Base-by-base conservation (phyloP, 2,888 invertebrate genomes). In the Mechanitis messenoides region DNA sequence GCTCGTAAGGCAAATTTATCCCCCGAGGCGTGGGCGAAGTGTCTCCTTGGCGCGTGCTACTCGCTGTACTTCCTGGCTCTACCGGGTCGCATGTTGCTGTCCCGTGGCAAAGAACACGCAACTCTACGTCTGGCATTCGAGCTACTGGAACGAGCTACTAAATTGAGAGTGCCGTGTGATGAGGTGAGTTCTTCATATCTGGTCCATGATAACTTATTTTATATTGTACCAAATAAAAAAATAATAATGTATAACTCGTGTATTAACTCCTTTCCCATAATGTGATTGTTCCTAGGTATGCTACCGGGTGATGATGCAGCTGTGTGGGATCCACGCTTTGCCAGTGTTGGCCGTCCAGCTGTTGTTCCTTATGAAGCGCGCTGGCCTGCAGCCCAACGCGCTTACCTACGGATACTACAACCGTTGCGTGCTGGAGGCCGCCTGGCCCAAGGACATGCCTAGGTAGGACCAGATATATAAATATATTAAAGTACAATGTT, bases 261-360 rank as follows among this genome's bases (percentile, higher is more conserved):
- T 20, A 20, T 20, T 20, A 20, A 20, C 20, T 20, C 20, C 20
- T 20, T 20, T 20, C 20, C 20, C 20, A 20, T 20, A 20, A 20
- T 20, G 20, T 20, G 20, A 20, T 20, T 20, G 20, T 20, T 20
- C 11, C 31, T 71, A 94, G 95, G 96, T 99, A 58, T 99, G 99
- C 87, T 99, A 98, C 84, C 93, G 99, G 64, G 96, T 98, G 58
- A 96, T 99, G 94, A 98, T 99, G 97, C 98, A 99, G 84, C 91
- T 99, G 33, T 99, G 99, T 85, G 98, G 99, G 5, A 94, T 96
- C 69, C 96, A 98, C 80, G 96, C 96, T 62, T 93, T 97, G 77
- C 99, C 99, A 0, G 95, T 97, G 61, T 87, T 99, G 74, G 99
- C 99, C 1, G 98, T 99, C 1, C 97, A 97, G 75, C 87, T 97